These are phyloP conservation scores for Himalopsyche phryganea DNA, from an alignment of 1,140 invertebrate species.

Conservation along the genomic window DNA sequence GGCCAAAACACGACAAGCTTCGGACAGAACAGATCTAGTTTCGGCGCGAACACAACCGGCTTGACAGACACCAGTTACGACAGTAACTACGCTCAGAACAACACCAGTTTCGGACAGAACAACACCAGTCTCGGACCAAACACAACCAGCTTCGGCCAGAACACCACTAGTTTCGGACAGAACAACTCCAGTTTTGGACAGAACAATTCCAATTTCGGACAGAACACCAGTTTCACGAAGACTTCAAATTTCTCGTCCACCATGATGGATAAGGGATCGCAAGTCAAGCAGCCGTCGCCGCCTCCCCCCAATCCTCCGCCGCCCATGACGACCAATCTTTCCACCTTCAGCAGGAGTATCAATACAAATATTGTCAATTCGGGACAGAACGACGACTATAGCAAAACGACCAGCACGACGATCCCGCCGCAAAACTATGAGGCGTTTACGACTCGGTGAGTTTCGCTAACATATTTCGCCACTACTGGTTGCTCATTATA, in stretches of 20 bases:
- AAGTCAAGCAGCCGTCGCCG: slow-evolving; percentile 27
- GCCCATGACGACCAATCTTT: slow-evolving; percentile 40
- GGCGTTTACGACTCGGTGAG: slow-evolving; percentile 59
- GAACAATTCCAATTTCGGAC: slow-evolving; percentile 9
- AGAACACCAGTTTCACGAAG: neutral
- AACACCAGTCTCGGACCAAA: slow-evolving; percentile 31
- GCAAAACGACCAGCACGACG: slow-evolving; percentile 34
- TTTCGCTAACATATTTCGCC: neutral
- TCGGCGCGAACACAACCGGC: slow-evolving; percentile 18
- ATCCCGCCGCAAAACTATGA: slow-evolving; percentile 54
- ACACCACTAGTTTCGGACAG: slow-evolving; percentile 8
- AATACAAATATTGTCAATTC: slow-evolving; percentile 1
- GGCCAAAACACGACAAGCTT: slow-evolving; percentile 21
- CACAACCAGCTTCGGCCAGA: slow-evolving; percentile 22
- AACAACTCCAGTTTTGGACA: slow-evolving; percentile 15
- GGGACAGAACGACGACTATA: slow-evolving; percentile 4
- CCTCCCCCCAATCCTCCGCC: slow-evolving; percentile 32
- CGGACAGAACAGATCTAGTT: slow-evolving; percentile 34
- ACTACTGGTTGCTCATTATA: too few relatives aligned
- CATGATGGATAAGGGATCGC: slow-evolving; percentile 14
- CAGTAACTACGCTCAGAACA: slow-evolving; percentile 19
- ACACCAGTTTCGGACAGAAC: slow-evolving; percentile 20
- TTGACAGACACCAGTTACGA: slow-evolving; percentile 7
- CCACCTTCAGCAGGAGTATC: slow-evolving; percentile 42
- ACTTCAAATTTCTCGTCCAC: slow-evolving; percentile 9